Conservation (phyloP, 2,888 invertebrate species). For the Parasteatoda lunata region DNA sequence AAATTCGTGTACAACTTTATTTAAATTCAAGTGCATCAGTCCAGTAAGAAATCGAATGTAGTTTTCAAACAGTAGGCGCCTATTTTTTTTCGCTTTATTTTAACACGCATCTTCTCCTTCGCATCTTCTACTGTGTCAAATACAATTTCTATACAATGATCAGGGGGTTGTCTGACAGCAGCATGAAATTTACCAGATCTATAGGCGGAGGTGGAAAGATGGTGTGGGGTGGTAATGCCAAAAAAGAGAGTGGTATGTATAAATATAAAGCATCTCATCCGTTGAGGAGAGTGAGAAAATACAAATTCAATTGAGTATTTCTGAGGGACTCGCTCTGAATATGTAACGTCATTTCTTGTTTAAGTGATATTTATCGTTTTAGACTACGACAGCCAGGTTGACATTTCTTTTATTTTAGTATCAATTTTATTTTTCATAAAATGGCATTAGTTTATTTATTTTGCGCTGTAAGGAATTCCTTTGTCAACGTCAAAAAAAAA, state of each 20-base stretch:
- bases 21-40: too few species aligned
- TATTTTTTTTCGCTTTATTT: too few species aligned
- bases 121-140: conserved; percentile 37
- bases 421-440: not conserved
- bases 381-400: not conserved
- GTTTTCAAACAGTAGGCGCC: too few species aligned
- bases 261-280: conserved; percentile 14
- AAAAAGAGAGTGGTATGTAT: not conserved
- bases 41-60: too few species aligned
- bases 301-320: conserved; percentile 55
- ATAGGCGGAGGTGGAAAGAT: not conserved
- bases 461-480: not conserved
- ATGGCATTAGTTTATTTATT: not conserved
- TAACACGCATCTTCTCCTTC: conserved; percentile 3
- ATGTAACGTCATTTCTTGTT: conserved; percentile 34
- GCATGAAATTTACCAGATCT: conserved; percentile 39
- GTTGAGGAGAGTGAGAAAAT: conserved; percentile 18
- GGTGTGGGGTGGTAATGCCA: not conserved
- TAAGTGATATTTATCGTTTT: conserved; percentile 54
- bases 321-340: conserved; percentile 37
- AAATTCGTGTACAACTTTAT: too few species aligned
- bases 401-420: not conserved
- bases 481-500: not conserved
- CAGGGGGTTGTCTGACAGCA: conserved; percentile 26
- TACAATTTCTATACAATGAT: conserved; percentile 34